Conservation (phyloP, 2,888 invertebrate species). For the Erebia epiphron region DNA sequence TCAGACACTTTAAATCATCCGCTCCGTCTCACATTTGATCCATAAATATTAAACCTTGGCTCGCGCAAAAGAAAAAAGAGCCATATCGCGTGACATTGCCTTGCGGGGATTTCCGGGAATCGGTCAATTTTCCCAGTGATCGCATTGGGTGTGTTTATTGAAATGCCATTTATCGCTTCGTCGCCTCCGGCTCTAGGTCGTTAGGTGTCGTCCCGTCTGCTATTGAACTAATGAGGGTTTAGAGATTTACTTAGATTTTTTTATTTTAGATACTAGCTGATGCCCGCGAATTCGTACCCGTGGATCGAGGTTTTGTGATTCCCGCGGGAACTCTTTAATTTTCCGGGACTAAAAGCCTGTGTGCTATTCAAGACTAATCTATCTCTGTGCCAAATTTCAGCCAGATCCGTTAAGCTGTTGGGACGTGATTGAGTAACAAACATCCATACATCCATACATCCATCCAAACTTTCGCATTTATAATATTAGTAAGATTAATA, state of each 20-base stretch:
- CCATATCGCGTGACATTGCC: slow-evolving; percentile 73
- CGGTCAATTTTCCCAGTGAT: slow-evolving; percentile 81
- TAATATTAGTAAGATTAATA: too few species aligned
- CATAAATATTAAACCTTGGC: slow-evolving; percentile 81
- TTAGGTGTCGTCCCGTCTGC: slow-evolving; percentile 9
- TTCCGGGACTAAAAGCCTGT: too few species aligned
- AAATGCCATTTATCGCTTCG: slow-evolving; percentile 78
- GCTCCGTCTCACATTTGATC: slow-evolving; percentile 80
- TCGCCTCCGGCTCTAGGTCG: slow-evolving; percentile 51
- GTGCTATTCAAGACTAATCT: too few species aligned
- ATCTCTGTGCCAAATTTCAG: too few species aligned
- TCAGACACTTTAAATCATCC: slow-evolving; percentile 81
- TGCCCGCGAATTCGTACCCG: too few species aligned
- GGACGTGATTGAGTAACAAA: too few species aligned
- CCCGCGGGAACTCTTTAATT: too few species aligned
- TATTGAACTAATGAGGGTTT: slow-evolving; percentile 7
- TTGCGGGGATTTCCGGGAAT: slow-evolving; percentile 75
- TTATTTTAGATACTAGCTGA: not conserved
- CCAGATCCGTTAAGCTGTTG: too few species aligned
- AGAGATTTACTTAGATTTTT: not conserved
- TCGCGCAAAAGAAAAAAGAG: slow-evolving; percentile 73
- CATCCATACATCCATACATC: too few species aligned
- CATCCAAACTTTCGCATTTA: too few species aligned
- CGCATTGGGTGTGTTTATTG: slow-evolving; percentile 75
- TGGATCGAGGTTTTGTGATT: too few species aligned